Percentiles rank a stretch among this genome's conserved stretches.
phyloP scores from a whole-genome alignment of 2,888 invertebrate species.

The Xestia rhomboidea region DNA sequence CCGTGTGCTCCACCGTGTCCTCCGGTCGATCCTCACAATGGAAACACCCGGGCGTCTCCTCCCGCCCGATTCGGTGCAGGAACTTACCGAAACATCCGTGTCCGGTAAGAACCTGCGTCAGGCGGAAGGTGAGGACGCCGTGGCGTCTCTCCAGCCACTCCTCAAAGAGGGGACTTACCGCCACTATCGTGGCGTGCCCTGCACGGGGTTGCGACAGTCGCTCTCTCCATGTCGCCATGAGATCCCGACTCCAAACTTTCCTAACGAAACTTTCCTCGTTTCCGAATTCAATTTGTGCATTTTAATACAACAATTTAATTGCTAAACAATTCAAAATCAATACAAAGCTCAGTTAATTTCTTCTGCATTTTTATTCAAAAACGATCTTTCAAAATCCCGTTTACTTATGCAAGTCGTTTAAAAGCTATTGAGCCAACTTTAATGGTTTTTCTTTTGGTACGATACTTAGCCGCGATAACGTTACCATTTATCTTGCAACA shows the following conservation, averaged over 20 bases:
- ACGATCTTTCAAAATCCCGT: conserved; percentile 18
- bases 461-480: conserved; percentile 49
- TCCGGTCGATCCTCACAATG: too few relatives aligned
- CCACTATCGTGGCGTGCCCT: too few relatives aligned
- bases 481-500: conserved; percentile 30
- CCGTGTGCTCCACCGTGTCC: too few relatives aligned
- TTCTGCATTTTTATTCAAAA: not conserved
- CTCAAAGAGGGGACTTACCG: too few relatives aligned
- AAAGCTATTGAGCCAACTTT: conserved; percentile 51
- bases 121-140: too few relatives aligned
- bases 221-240: too few relatives aligned
- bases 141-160: too few relatives aligned
- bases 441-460: conserved; percentile 52
- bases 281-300: not conserved
- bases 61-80: too few relatives aligned
- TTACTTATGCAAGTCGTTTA: conserved; percentile 44
- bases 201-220: too few relatives aligned
- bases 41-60: too few relatives aligned
- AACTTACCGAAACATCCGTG: too few relatives aligned
- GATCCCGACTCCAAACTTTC: not conserved
- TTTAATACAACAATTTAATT: not conserved
- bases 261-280: not conserved
- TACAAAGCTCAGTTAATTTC: not conserved
- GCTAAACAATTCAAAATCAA: not conserved
- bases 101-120: too few relatives aligned